phyloP scores from a whole-genome alignment of 2,888 invertebrate genomes.

The Tholera decimalis region DNA sequence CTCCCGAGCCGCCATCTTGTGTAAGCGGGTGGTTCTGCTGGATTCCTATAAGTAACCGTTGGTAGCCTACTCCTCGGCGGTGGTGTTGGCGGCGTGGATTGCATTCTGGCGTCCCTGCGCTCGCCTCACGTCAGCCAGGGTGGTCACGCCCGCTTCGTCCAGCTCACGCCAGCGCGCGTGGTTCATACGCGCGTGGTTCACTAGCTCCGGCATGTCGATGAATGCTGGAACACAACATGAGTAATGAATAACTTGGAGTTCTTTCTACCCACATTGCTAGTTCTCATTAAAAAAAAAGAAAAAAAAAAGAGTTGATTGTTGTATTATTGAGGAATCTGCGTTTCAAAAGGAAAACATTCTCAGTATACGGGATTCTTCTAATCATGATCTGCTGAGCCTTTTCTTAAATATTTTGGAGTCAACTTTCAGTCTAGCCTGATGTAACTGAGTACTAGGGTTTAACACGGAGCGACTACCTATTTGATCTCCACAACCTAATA shows the following conservation, averaged over 20 bases:
- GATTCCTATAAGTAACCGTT: not conserved
- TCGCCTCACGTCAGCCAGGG: constrained; percentile 92
- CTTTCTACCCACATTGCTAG: too few relatives aligned
- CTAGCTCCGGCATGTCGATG: constrained; percentile 97
- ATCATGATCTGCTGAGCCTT: too few relatives aligned
- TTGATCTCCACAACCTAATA: too few relatives aligned
- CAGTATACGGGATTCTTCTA: too few relatives aligned
- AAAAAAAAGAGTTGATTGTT: too few relatives aligned
- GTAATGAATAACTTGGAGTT: not conserved
- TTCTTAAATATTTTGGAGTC: too few relatives aligned
- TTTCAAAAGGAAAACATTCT: too few relatives aligned
- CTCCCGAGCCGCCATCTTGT: constrained; percentile 5
- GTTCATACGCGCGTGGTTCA: constrained; percentile 96
- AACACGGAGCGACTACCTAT: too few relatives aligned
- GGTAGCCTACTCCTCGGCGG: constrained; percentile 44
- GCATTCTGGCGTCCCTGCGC: constrained; percentile 74
- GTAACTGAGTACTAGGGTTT: too few relatives aligned
- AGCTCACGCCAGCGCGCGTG: constrained; percentile 98
- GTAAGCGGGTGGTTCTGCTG: constrained; percentile 28
- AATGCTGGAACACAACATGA: constrained; percentile 92
- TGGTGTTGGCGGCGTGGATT: constrained; percentile 56
- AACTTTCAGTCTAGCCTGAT: too few relatives aligned
- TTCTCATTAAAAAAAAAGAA: too few relatives aligned
- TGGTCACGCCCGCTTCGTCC: constrained; percentile 94
- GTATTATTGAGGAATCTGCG: too few relatives aligned